phyloP scores from a whole-genome alignment of 1,140 invertebrate species.

The Aphelenchoides fujianensis region DNA sequence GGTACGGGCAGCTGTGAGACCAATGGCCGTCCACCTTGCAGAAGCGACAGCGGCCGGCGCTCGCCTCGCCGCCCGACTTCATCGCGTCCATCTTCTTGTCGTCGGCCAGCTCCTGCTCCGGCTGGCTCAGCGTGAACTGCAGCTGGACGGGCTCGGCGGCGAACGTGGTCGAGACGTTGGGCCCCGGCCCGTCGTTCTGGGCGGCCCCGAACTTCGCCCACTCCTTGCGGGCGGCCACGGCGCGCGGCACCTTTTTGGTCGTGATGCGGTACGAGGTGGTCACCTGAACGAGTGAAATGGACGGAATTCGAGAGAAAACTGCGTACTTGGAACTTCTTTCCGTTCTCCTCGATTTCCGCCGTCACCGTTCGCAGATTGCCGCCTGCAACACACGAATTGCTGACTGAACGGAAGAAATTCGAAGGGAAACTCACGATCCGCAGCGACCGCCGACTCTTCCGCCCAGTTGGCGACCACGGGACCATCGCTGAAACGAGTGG shows the following conservation, averaged over 20 bases:
- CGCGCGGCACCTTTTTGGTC: conserved; percentile 49
- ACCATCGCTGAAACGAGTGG: background rate
- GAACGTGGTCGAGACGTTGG: conserved; percentile 79
- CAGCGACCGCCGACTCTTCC: background rate
- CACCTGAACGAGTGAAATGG: conserved; percentile 33
- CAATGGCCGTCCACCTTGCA: conserved; percentile 62
- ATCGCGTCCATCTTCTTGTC: conserved; percentile 40
- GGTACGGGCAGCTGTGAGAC: conserved; percentile 35
- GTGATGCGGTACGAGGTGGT: conserved; percentile 48
- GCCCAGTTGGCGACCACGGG: background rate
- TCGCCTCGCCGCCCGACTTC: conserved; percentile 23
- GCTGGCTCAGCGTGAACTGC: conserved; percentile 68
- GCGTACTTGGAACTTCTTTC: conserved; percentile 9
- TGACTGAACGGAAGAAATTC: background rate
- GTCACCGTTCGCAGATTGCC: conserved; percentile 7
- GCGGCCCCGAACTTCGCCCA: conserved; percentile 51
- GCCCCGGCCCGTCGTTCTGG: conserved; percentile 43
- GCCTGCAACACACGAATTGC: background rate
- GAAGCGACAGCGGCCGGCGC: conserved; percentile 54
- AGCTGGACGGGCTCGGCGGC: conserved; percentile 92
- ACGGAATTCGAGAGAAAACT: background rate
- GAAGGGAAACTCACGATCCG: conserved; percentile 9
- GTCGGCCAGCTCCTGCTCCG: conserved; percentile 57
- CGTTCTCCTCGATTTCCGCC: conserved; percentile 19
- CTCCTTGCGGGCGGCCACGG: conserved; percentile 49